Conservation (phyloP, 2,113 vertebrate species). For the Ia io region DNA sequence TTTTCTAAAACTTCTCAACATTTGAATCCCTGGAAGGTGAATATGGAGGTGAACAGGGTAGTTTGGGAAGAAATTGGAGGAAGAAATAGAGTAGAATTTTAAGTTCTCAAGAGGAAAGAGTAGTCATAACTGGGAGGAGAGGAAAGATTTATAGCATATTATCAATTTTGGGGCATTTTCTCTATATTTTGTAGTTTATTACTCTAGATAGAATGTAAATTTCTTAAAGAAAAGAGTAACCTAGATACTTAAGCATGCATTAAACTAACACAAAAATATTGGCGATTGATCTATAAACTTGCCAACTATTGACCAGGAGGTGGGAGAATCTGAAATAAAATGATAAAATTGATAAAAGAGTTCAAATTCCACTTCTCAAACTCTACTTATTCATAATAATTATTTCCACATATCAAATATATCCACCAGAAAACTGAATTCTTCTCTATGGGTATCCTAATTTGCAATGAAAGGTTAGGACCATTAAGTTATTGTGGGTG, state of each 20-base stretch:
- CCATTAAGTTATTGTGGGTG: background rate
- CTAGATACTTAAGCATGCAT: background rate
- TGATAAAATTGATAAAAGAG: background rate
- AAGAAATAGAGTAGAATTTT: background rate
- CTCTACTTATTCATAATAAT: background rate
- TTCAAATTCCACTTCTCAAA: background rate
- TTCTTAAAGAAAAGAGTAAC: background rate
- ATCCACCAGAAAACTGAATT: slow-evolving; percentile 27
- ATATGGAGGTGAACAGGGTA: background rate
- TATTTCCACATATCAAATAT: background rate
- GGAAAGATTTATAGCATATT: background rate
- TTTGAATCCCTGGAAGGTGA: background rate
- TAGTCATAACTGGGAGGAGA: background rate
- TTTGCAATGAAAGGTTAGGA: slow-evolving; percentile 22
- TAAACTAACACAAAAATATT: background rate
- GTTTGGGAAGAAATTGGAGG: background rate
- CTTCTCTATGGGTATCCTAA: background rate
- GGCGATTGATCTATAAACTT: background rate
- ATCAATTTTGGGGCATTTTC: background rate
- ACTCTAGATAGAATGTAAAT: background rate
- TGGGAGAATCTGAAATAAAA: background rate
- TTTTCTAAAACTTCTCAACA: background rate
- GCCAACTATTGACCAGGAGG: background rate
- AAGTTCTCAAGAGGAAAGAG: background rate
- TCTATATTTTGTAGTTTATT: slow-evolving; percentile 21